A percentile compares a stretch with the other conserved stretches of the same genome.
phyloP scores from a whole-genome alignment of 2,113 vertebrate genomes.

The Recurvirostra avosetta region DNA sequence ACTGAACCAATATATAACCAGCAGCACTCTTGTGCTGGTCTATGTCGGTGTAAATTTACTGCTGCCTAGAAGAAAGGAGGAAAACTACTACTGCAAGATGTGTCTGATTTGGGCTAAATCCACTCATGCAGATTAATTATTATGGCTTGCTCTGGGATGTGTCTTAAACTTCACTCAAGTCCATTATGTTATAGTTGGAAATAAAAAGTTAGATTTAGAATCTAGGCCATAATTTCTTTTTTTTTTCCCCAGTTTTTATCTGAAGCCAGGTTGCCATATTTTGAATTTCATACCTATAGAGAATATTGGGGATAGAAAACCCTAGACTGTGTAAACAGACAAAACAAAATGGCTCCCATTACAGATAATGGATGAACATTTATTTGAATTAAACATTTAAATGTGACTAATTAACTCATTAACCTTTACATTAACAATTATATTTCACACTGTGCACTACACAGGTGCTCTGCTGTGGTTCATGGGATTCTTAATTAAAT shows the following conservation, averaged over 20 bases:
- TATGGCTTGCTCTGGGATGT: background rate
- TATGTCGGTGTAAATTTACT: background rate
- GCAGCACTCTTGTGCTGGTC: background rate
- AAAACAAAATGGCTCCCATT: slow-evolving; percentile 20
- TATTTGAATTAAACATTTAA: slow-evolving; percentile 74
- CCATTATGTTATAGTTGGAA: background rate
- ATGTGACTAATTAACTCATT: slow-evolving; percentile 72
- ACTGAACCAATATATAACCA: background rate
- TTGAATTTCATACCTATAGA: background rate
- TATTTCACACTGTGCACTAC: slow-evolving; percentile 66
- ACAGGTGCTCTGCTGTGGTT: slow-evolving; percentile 43
- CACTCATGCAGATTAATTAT: background rate
- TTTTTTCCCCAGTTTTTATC: background rate
- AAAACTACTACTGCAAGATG: background rate
- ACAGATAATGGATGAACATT: slow-evolving; percentile 36
- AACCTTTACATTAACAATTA: slow-evolving; percentile 72
- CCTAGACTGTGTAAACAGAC: slow-evolving; percentile 8
- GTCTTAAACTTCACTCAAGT: background rate
- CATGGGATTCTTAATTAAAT: slow-evolving; percentile 69
- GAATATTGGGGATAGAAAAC: background rate
- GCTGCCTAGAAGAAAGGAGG: background rate
- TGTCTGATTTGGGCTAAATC: background rate
- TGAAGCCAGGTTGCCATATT: background rate
- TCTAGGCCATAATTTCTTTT: background rate
- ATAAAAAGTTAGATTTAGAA: background rate